Evolutionary conservation across 2,797 vertebrate genomes (phyloP).

Genomic region (Merluccius polli): DNA sequence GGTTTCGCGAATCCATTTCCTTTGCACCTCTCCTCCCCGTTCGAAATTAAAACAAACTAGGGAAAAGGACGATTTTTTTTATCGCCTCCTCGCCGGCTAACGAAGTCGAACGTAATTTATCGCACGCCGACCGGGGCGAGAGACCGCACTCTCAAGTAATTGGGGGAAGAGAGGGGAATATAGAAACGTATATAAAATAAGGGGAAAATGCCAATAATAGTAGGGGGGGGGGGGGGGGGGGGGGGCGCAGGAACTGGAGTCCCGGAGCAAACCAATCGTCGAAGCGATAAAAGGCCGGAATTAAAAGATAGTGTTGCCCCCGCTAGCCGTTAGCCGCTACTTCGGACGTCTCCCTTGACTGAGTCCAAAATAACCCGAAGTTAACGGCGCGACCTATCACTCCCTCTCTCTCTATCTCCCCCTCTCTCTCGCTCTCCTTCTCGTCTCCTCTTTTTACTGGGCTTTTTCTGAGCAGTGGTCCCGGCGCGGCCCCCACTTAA

Average conservation of each 20-base stretch:
- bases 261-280: slow-evolving; percentile 44
- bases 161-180: slow-evolving; percentile 20
- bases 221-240: slow-evolving; percentile 21
- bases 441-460: slow-evolving; percentile 19
- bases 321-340: not conserved
- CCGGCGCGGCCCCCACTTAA: not conserved
- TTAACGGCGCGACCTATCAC: not conserved
- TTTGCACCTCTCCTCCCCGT: not conserved
- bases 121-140: slow-evolving; percentile 60
- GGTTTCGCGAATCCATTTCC: too few relatives aligned
- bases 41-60: not conserved
- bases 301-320: slow-evolving; percentile 42
- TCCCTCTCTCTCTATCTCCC: slow-evolving; percentile 13
- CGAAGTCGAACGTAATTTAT: slow-evolving; percentile 60
- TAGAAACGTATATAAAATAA: slow-evolving; percentile 45
- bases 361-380: slow-evolving; percentile 25
- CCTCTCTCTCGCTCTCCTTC: not conserved
- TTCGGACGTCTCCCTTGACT: slow-evolving; percentile 40
- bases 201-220: slow-evolving; percentile 25
- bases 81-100: not conserved
- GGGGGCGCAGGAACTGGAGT: slow-evolving; percentile 23
- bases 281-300: slow-evolving; percentile 57
- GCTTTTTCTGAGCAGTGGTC: not conserved
- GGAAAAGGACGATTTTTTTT: not conserved
- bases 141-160: slow-evolving; percentile 66